Evolutionary conservation across 2,797 vertebrate genomes (phyloP).

Genomic region (Psittacula derbiana): DNA sequence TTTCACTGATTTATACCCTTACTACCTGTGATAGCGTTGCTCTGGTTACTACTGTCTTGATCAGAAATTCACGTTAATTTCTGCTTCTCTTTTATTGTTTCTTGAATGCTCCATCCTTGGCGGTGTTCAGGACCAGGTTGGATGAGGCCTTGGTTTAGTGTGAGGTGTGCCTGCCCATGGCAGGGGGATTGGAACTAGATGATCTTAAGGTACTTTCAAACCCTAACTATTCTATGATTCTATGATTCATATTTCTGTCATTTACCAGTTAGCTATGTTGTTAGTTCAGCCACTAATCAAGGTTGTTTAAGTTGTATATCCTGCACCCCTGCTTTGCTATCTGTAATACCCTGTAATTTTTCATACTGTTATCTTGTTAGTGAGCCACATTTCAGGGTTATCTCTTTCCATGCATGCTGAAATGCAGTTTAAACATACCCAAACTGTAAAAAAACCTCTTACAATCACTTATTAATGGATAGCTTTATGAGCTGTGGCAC

Average conservation of each 20-base stretch:
- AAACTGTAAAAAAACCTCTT: fast-evolving
- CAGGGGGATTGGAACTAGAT: no score
- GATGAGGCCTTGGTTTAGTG: no score
- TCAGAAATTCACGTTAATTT: background rate
- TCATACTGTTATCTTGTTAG: background rate
- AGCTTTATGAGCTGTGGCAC: background rate
- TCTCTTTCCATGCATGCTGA: fast-evolving
- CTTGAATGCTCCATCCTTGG: no score
- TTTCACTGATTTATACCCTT: background rate
- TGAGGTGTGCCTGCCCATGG: no score
- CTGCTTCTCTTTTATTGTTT: background rate
- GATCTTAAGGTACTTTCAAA: no score
- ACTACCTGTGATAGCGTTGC: background rate
- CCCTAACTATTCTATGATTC: no score
- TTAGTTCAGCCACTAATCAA: background rate
- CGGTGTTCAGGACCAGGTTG: no score
- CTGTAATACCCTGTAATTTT: background rate
- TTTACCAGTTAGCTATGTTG: background rate
- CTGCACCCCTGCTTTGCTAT: background rate
- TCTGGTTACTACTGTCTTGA: background rate
- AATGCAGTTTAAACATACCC: background rate
- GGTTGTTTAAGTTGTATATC: background rate
- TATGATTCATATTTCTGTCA: background rate
- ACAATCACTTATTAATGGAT: background rate
- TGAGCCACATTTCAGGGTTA: background rate